Conservation (phyloP, 2,888 invertebrate species). For the Drosophila pullipes region DNA sequence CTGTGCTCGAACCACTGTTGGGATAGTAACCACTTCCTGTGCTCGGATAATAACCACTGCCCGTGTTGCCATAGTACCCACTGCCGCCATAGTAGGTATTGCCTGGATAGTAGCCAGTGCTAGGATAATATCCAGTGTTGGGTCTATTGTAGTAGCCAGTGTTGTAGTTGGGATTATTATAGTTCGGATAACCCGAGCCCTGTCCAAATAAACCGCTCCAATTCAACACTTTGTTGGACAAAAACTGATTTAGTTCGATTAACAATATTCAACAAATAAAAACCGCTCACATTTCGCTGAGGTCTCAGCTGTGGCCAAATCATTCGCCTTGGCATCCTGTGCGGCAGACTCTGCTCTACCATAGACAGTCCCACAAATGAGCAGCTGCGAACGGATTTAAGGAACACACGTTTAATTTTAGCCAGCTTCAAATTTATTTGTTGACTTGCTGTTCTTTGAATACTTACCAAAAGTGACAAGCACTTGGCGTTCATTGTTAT, state of each 20-base stretch:
- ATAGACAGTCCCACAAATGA: slow-evolving; percentile 27
- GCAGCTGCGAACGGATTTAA: slow-evolving; percentile 37
- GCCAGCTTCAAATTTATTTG: slow-evolving; percentile 2
- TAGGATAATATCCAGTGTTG: slow-evolving; percentile 17
- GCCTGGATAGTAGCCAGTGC: slow-evolving; percentile 42
- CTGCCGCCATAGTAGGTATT: slow-evolving; percentile 44
- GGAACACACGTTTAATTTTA: slow-evolving; percentile 1
- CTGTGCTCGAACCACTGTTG: slow-evolving; percentile 28
- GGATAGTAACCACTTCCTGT: slow-evolving; percentile 39
- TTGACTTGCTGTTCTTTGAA: neutral
- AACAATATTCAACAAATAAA: neutral
- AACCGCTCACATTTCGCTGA: slow-evolving; percentile 83
- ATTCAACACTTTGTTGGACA: slow-evolving; percentile 82
- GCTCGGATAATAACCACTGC: slow-evolving; percentile 46
- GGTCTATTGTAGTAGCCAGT: slow-evolving; percentile 44
- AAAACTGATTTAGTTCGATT: slow-evolving; percentile 2
- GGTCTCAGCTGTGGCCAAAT: slow-evolving; percentile 81
- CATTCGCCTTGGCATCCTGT: slow-evolving; percentile 45
- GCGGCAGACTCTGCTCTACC: slow-evolving; percentile 33
- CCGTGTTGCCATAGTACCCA: slow-evolving; percentile 39
- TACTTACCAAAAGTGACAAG: slow-evolving; percentile 46
- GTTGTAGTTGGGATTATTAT: slow-evolving; percentile 62
- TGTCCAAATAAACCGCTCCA: slow-evolving; percentile 85
- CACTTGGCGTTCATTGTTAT: slow-evolving; percentile 41
- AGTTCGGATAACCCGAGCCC: slow-evolving; percentile 54